A percentile compares a stretch with the other conserved stretches of the same genome.
These are phyloP conservation scores for Drosophila parthenogenetica DNA, from an alignment of 2,888 invertebrate species.

Conservation along the genomic window DNA sequence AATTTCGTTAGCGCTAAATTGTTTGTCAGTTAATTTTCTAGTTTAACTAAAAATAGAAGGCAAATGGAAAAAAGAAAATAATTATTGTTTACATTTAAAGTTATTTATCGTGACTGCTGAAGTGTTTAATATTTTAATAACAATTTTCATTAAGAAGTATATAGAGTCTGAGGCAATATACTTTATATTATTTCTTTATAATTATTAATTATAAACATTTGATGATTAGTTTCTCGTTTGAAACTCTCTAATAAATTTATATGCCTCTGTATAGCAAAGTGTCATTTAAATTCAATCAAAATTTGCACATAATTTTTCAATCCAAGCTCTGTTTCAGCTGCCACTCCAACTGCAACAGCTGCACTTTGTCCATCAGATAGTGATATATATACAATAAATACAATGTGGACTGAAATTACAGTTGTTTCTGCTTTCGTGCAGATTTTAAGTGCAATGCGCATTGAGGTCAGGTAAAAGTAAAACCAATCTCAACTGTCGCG, in stretches of 20 bases:
- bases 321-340: slow-evolving; percentile 5
- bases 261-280: too few relatives aligned
- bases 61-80: slow-evolving; percentile 5
- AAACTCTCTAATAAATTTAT: too few relatives aligned
- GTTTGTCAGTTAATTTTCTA: slow-evolving; percentile 16
- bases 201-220: too few relatives aligned
- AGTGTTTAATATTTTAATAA: too few relatives aligned
- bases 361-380: slow-evolving; percentile 33
- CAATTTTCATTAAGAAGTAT: too few relatives aligned
- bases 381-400: slow-evolving; percentile 9
- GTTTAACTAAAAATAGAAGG: neutral
- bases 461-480: slow-evolving; percentile 75
- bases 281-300: too few relatives aligned
- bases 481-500: slow-evolving; percentile 17
- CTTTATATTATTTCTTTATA: too few relatives aligned
- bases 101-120: neutral
- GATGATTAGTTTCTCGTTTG: too few relatives aligned
- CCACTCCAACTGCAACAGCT: slow-evolving; percentile 8
- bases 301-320: too few relatives aligned
- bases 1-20: slow-evolving; percentile 50
- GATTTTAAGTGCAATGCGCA: slow-evolving; percentile 41
- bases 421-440: slow-evolving; percentile 74
- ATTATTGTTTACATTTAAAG: neutral
- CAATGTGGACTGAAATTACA: slow-evolving; percentile 32
- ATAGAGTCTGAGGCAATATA: too few relatives aligned